Base-by-base conservation (phyloP, 2,113 vertebrate genomes). In the Noturus placidus region DNA sequence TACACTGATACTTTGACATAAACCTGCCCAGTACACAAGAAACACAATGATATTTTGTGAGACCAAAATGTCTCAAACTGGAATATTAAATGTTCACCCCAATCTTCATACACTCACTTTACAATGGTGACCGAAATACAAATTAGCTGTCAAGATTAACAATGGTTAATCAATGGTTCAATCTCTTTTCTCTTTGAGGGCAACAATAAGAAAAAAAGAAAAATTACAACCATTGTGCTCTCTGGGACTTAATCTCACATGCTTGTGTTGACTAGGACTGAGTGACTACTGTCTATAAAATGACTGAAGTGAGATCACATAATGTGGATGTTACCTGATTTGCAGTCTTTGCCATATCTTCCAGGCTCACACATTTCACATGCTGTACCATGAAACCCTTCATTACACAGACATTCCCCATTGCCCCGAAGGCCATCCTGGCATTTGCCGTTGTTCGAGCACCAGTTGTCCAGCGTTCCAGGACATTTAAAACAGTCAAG, bases 321-420 rank as follows among this genome's bases (percentile, higher is more conserved):
- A 38, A 81, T 2, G n/a, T 30, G 7, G 6, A 19, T 38, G 3
- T 95, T 90, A 97, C 97, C 96, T 94, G 94, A 91, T 56, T 91
- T 92, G 92, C 98, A 99, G 94, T 95, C 95, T 59, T 92, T 86
- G 67, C 97, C 97, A 0, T 97, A 98, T 88, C 97, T 95, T 42
- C 98, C 98, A 15, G 97, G 95, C 86, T 99, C 97, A 25, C 98
- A 99, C 93, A 95, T 96, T 89, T 99, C 98, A 5, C 98, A 99
- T n/a, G 96, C 96, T 0, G 96, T 98, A 65, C 98, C 98, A 0
- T 99, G 97, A 92, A 99, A 99, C 3, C 98, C 98, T 92, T 99
- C 97, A 0, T 94, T 96, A 92, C 98, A 99, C 0, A 83, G 96
- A 92, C 98, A 99, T 90, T 97, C 96, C 50, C 98, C 98, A 0